These are phyloP conservation scores for Emydura subglobosa DNA, from an alignment of 2,113 vertebrate genomes.

Conservation along the genomic window DNA sequence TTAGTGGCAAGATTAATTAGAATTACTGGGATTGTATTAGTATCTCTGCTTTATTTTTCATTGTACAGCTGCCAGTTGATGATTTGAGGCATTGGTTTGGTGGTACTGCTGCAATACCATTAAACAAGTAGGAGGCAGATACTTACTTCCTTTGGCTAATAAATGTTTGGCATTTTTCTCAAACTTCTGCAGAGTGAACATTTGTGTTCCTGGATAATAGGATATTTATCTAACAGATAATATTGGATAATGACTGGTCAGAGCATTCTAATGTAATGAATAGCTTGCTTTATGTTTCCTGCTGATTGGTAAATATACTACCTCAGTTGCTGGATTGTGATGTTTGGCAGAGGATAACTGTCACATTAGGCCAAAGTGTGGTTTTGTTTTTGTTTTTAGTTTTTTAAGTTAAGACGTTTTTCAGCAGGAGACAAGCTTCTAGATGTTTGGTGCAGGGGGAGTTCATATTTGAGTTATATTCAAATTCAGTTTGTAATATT, in stretches of 20 bases:
- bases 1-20: not conserved
- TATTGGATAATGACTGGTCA: not conserved
- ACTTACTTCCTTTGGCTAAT: not conserved
- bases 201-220: not conserved
- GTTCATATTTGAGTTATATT: not conserved
- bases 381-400: not conserved
- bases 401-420: not conserved
- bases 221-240: not conserved
- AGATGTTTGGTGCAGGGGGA: not conserved
- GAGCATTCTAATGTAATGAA: not conserved
- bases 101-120: not conserved
- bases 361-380: not conserved
- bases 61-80: not conserved
- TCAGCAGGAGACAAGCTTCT: not conserved
- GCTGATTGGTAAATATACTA: not conserved
- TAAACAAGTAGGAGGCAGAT: not conserved
- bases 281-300: not conserved
- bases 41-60: not conserved
- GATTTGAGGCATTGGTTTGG: not conserved
- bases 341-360: not conserved
- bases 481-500: not conserved
- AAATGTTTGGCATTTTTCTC: not conserved
- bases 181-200: not conserved
- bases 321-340: not conserved
- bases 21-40: not conserved